Conservation (phyloP, 2,113 vertebrate species). For the Benitochromis conjunctus region DNA sequence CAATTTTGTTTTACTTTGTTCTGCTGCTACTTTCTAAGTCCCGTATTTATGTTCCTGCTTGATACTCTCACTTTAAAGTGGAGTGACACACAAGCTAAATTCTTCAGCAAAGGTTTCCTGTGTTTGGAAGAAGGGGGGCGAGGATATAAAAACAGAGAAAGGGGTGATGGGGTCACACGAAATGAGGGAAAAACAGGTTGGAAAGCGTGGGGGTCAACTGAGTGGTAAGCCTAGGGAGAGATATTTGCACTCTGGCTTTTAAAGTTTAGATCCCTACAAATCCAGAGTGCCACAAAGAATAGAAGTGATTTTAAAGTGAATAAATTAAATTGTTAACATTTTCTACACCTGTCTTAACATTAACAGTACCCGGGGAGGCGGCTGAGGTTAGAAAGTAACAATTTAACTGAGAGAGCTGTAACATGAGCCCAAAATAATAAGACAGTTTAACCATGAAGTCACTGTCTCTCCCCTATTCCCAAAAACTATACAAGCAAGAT, state of each 20-base stretch:
- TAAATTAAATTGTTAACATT: neutral
- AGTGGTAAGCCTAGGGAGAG: conserved; percentile 22
- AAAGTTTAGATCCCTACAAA: neutral
- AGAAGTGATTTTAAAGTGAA: neutral
- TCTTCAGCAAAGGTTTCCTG: conserved; percentile 63
- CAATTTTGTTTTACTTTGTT: conserved; percentile 63
- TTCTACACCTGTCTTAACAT: neutral
- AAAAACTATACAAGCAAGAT: conserved; percentile 60
- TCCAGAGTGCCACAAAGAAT: neutral
- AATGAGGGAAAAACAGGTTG: conserved; percentile 20
- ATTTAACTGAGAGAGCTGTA: conserved; percentile 13
- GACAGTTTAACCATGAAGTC: conserved; percentile 35
- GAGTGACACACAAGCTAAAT: conserved; percentile 45
- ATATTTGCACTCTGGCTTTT: conserved; percentile 9
- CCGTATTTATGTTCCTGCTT: conserved; percentile 61
- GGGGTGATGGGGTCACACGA: conserved; percentile 45
- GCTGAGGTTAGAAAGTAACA: neutral
- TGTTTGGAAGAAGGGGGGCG: conserved; percentile 42
- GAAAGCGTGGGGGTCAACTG: conserved; percentile 47
- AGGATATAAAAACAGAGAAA: conserved; percentile 51
- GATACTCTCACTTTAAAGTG: conserved; percentile 59
- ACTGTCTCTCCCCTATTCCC: conserved; percentile 39
- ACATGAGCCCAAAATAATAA: conserved; percentile 44
- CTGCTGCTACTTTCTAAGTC: conserved; percentile 44
- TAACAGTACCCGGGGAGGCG: neutral